phyloP scores from a whole-genome alignment of 2,797 vertebrate species.

The Linurgus olivaceus region DNA sequence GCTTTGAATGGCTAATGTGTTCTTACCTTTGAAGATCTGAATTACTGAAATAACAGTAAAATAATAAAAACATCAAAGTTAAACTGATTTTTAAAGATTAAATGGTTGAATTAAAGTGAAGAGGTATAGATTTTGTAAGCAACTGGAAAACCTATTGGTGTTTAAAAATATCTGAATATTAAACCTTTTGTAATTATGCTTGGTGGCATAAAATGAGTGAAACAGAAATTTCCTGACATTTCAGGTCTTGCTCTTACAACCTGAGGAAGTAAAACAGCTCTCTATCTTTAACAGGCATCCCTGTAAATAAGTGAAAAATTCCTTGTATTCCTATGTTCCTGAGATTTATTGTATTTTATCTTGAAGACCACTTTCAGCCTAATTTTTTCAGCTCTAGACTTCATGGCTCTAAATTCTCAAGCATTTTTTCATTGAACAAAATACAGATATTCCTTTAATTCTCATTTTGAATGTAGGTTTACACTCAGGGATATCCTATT shows the following conservation, averaged over 20 bases:
- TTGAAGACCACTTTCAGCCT: not conserved
- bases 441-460: not conserved
- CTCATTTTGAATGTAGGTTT: not conserved
- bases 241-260: not conserved
- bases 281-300: not conserved
- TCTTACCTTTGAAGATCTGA: conserved; percentile 50
- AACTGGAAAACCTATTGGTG: not conserved
- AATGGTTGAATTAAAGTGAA: conserved; percentile 2
- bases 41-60: conserved; percentile 19
- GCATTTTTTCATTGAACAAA: not conserved
- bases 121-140: not conserved
- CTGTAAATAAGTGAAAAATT: not conserved
- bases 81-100: conserved; percentile 27
- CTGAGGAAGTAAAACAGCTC: not conserved
- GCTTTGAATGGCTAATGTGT: conserved; percentile 17
- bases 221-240: not conserved
- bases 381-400: not conserved
- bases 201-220: not conserved
- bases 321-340: not conserved
- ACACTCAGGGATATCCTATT: not conserved
- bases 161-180: not conserved
- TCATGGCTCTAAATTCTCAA: not conserved
- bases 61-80: conserved; percentile 43
- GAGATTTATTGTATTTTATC: not conserved
- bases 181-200: not conserved